These are phyloP conservation scores for Pollicipes pollicipes DNA, from an alignment of 1,140 invertebrate species.

Conservation along the genomic window DNA sequence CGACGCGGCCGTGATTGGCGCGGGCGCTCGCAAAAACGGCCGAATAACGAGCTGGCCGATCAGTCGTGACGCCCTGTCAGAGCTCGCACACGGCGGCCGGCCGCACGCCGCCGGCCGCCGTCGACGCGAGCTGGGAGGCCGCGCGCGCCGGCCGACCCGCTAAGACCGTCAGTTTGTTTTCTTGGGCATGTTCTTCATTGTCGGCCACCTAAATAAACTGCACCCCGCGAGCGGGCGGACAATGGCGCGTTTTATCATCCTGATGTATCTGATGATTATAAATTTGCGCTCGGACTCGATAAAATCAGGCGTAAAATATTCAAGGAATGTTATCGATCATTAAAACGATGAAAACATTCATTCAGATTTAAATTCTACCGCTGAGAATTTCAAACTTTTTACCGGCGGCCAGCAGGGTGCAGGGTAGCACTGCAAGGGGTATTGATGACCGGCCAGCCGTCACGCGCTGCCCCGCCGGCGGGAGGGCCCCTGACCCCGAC, in stretches of 20 bases:
- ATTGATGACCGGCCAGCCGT: not conserved
- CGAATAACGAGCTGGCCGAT: not conserved
- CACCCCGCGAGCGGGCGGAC: not conserved
- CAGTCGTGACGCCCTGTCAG: not conserved
- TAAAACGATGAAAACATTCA: conserved; percentile 1
- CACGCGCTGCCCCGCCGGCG: not conserved
- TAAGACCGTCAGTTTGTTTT: not conserved
- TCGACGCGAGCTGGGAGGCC: too few relatives aligned
- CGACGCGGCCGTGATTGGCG: not conserved
- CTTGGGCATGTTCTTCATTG: not conserved
- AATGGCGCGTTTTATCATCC: not conserved
- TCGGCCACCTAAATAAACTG: not conserved
- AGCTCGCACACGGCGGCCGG: not conserved
- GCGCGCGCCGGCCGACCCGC: too few relatives aligned
- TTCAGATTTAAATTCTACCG: not conserved
- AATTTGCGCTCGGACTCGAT: not conserved
- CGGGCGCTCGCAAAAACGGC: not conserved
- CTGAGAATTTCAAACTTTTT: not conserved
- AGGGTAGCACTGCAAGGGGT: not conserved
- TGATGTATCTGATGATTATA: conserved; percentile 2
- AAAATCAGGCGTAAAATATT: not conserved
- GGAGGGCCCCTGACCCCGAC: not conserved
- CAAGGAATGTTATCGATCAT: conserved; percentile 2
- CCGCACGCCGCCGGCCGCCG: not conserved
- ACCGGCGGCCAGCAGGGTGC: not conserved